phyloP scores from a whole-genome alignment of 1,140 invertebrate genomes.

The Megathymus violae region DNA sequence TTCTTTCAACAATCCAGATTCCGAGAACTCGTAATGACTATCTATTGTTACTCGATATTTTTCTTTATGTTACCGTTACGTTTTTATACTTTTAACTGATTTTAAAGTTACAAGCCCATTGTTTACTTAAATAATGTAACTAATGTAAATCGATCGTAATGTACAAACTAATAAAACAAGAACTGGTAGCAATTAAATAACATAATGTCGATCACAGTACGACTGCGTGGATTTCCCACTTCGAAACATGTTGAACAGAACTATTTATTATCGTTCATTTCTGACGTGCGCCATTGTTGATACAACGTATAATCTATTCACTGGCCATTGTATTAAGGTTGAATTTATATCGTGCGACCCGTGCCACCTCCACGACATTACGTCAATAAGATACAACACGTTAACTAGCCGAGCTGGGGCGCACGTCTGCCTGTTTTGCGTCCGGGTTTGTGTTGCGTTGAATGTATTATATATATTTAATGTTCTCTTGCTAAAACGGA shows the following conservation, averaged over 20 bases:
- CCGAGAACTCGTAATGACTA: no score
- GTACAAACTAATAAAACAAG: conserved; percentile 67
- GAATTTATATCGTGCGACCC: conserved; percentile 55
- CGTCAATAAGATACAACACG: conserved; percentile 80
- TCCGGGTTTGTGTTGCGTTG: conserved; percentile 75
- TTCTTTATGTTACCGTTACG: background rate
- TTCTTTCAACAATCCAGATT: no score
- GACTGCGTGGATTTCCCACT: conserved; percentile 80
- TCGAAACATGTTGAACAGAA: conserved; percentile 75
- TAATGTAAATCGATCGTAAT: conserved; percentile 29
- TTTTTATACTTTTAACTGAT: no score
- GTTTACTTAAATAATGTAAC: conserved; percentile 36
- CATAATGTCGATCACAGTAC: conserved; percentile 70
- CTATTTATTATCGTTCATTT: conserved; percentile 78
- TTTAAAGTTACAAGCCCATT: no score
- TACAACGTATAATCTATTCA: conserved; percentile 50
- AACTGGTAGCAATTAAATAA: conserved; percentile 72
- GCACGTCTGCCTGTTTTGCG: conserved; percentile 67
- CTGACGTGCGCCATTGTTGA: conserved; percentile 61
- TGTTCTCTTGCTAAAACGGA: conserved; percentile 33
- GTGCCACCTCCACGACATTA: conserved; percentile 73
- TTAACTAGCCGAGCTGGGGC: conserved; percentile 72
- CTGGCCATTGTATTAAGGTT: conserved; percentile 52
- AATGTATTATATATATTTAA: conserved; percentile 55
- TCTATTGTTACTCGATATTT: no score